Conservation (phyloP, 92 coral and sea anemone species). For the Desmophyllum pertusum region DNA sequence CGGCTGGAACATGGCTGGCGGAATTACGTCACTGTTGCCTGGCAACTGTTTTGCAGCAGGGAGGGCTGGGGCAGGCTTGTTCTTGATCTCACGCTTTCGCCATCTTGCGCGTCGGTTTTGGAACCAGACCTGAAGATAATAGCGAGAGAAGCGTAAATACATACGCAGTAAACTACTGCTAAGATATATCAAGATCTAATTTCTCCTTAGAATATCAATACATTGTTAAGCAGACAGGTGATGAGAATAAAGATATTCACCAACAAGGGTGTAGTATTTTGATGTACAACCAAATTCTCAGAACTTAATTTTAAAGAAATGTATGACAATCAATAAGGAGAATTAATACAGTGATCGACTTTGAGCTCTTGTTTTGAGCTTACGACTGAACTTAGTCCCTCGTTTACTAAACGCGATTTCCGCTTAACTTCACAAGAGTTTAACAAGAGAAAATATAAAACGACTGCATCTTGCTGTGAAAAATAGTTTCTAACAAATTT, state of each 20-base stretch:
- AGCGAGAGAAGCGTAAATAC: neutral
- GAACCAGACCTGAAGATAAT: slow-evolving; percentile 76
- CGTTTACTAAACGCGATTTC: no score
- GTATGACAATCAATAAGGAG: neutral
- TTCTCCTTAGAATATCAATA: neutral
- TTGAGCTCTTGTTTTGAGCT: no score
- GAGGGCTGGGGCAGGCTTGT: slow-evolving; percentile 71
- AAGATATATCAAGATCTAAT: no score
- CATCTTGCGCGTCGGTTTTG: slow-evolving; percentile 88
- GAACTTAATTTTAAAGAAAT: neutral
- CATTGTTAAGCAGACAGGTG: neutral
- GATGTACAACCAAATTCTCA: neutral
- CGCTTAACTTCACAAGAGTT: no score
- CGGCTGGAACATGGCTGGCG: slow-evolving; percentile 24
- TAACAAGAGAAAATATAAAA: no score
- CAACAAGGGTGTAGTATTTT: neutral
- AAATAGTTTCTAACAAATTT: no score
- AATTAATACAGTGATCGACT: no score
- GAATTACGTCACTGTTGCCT: neutral
- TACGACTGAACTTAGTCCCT: no score
- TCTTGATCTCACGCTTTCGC: slow-evolving; percentile 79
- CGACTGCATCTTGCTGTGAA: no score
- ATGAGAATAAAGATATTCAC: no score
- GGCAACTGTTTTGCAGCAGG: neutral
- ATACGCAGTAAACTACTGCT: neutral